Conservation (phyloP, 1,140 invertebrate genomes). For the Phthorimaea operculella region DNA sequence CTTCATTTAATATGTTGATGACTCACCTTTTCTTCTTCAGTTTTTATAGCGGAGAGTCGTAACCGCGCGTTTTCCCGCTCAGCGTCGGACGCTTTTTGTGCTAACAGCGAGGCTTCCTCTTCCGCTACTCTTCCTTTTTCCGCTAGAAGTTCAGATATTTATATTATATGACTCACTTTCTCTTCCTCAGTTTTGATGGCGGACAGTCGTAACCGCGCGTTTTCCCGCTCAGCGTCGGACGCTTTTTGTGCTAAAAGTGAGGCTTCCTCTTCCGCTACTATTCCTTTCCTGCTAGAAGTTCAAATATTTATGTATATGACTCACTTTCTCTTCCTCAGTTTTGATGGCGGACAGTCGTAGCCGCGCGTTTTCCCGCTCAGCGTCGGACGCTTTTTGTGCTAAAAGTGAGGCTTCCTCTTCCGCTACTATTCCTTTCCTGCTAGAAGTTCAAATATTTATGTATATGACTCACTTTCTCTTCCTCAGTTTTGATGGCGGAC, state of each 20-base stretch:
- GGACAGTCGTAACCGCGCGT: conserved; percentile 88
- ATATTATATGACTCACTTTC: conserved; percentile 68
- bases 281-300: conserved; percentile 95
- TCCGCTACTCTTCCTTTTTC: conserved; percentile 83
- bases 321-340: conserved; percentile 91
- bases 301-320: conserved; percentile 66
- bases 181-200: conserved; percentile 94
- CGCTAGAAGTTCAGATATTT: conserved; percentile 94
- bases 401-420: conserved; percentile 95
- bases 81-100: conserved; percentile 95
- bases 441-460: too few species aligned
- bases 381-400: conserved; percentile 94
- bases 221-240: conserved; percentile 94
- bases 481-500: conserved; percentile 90
- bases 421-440: conserved; percentile 94
- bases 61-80: conserved; percentile 96
- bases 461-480: conserved; percentile 89
- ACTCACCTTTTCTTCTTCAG: conserved; percentile 90
- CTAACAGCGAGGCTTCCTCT: conserved; percentile 79
- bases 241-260: conserved; percentile 94
- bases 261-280: conserved; percentile 96
- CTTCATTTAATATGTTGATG: too few species aligned
- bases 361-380: conserved; percentile 95
- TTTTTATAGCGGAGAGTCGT: conserved; percentile 86
- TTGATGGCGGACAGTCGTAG: conserved; percentile 88